Evolutionary conservation across 2,888 invertebrate genomes (phyloP), one percentile per base, ranked within the genome.

Genomic region (Drosophila prostipennis): DNA sequence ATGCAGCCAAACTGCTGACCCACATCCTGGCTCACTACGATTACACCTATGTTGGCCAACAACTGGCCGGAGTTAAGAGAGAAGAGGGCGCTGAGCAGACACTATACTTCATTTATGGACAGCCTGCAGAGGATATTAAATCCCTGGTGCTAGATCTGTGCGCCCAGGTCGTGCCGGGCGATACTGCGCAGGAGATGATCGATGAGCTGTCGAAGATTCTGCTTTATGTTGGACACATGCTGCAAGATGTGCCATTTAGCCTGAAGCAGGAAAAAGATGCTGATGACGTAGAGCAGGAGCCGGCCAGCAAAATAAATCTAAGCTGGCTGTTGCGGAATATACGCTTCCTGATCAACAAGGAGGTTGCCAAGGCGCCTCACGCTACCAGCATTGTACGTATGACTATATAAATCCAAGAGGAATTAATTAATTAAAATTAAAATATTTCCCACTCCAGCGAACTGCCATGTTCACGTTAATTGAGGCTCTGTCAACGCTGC

Each of bases 381-480:
- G 93, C 93, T 46, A 94, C 93, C 72, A 92, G 94, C 77, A 94
- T 97, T 93, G 97, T 97, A 93, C 93, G 94, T 93, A 51, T n/a
- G 11, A 10, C 0, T 32, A 42, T 45, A 42, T 29, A 48, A 2
- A 1, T 7, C 1, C 0, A 13, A 34, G 13, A 19, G 0, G 4
- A 42, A 26, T 6, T 5, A 3, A 2, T 23, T 19, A 19, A 19
- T 19, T 19, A 2, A 19, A 14, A 32, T 7, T 29, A 0, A 13
- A 36, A 7, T 13, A 0, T 46, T 10, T 29, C 6, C 13, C 10
- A n/a, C 11, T 6, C 8, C 13, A 97, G 96, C 94, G 98, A 77
- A 94, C 93, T 37, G 94, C 96, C 81, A 94, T 96, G 48, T 97
- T 98, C 87, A 96, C 96, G 78, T 97, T 96, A 94, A 94, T 96